phyloP scores from a whole-genome alignment of 2,113 vertebrate species.

The Urocolius indicus region DNA sequence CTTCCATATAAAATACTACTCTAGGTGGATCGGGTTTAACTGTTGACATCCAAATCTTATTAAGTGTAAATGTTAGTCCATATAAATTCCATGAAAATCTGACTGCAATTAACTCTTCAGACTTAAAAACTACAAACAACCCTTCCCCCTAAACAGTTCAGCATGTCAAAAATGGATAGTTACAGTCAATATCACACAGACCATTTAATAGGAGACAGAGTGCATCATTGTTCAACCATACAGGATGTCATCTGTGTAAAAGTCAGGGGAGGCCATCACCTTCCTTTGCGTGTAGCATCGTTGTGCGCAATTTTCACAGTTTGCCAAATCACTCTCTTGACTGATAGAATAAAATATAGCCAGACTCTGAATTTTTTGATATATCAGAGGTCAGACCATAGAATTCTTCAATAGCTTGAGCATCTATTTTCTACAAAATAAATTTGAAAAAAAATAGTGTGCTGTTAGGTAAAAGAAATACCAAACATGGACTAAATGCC shows the following conservation, averaged over 20 bases:
- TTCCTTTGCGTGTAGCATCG: not conserved
- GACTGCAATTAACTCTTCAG: constrained; percentile 59
- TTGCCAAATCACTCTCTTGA: constrained; percentile 89
- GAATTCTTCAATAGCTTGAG: constrained; percentile 98
- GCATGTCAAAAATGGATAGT: constrained; percentile 17
- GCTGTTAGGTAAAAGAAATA: not conserved
- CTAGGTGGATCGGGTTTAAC: constrained; percentile 33
- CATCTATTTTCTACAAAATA: constrained; percentile 93
- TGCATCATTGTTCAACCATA: not conserved
- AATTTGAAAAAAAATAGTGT: not conserved
- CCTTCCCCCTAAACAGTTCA: not conserved
- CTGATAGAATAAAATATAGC: constrained; percentile 99
- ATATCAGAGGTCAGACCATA: constrained; percentile 98
- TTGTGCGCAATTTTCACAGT: not conserved
- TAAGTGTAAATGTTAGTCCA: constrained; percentile 61
- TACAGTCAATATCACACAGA: constrained; percentile 22
- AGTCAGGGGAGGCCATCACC: constrained; percentile 11
- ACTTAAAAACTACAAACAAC: constrained; percentile 49
- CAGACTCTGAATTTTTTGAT: constrained; percentile 98
- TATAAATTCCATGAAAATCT: constrained; percentile 63
- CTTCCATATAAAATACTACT: constrained; percentile 53
- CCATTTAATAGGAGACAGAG: not conserved
- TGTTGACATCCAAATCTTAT: constrained; percentile 48
- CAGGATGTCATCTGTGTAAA: constrained; percentile 9
- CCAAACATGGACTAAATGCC: not conserved